Evolutionary conservation across 2,113 vertebrate genomes (phyloP), one percentile per base, ranked within the genome.

Genomic region (Leucoraja erinaceus): DNA sequence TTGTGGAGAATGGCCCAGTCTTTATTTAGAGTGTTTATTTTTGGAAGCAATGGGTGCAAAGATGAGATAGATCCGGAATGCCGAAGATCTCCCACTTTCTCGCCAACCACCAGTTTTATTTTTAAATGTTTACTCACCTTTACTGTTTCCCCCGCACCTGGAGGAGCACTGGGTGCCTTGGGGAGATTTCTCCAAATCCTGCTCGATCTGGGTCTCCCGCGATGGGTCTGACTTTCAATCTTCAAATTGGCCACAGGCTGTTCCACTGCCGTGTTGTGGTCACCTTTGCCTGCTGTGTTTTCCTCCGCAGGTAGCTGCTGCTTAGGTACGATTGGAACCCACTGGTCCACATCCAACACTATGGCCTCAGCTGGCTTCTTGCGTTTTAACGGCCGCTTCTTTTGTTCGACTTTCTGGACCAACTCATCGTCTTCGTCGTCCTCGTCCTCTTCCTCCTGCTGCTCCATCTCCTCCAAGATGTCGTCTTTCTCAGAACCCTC

Each of bases 321-420:
- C 1, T 47, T 70, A 6, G 72, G 66, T 1, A 54, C 88, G 47
- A 94, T 94, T 0, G 98, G 98, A 5, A 97, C 79, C 98, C 98
- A 99, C 54, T 96, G 76, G 81, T 97, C 94, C 0, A 98, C 94
- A 68, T 94, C 94, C 0, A 97, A 96, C 22, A 97, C 47, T 0
- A 0, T 0, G 3, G 93, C 93, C 11, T 94, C 0, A 12, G 93
- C 25, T 81, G 11, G 12, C 12, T 88, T 93, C 0, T 91, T 5
- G 11, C 68, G 3, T n/a, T 20, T 2, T 66, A 3, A 0, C 3
- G 79, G 0, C 0, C 54, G 90, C 1, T 93, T 90, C 75, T 0
- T 79, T 6, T 90, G 59, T 25, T 94, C 95, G 2, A 10, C 94
- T 92, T 95, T 94, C 31, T 95, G 94, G 20, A 0, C 3, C 22